Base-by-base conservation (phyloP, 1,140 invertebrate species). In the Cyphomyrmex costatus region DNA sequence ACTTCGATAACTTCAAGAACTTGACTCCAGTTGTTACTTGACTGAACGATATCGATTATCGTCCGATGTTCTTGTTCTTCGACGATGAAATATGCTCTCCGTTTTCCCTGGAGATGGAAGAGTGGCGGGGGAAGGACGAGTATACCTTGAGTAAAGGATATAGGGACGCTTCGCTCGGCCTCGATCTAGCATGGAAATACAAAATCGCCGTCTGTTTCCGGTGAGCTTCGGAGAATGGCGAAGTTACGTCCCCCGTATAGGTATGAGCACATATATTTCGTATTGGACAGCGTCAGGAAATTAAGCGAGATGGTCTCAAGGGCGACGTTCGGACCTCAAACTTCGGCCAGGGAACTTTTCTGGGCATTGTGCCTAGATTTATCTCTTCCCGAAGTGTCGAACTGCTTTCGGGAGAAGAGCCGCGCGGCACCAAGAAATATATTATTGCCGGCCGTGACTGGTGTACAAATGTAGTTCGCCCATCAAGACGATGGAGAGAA, bases 351-450 rank as follows among this genome's bases (percentile, higher is more conserved):
- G 63, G 70, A 87, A 87, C 70, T 87, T 89, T 90, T 85, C 56
- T 73, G 82, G 58, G 49, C 65, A 84, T 89, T 86, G 73, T 74
- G 74, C 60, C 70, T 60, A 60, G 79, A 90, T 89, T 89, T 89
- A 90, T 89, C 88, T 82, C 86, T 88, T 88, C 76, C 79, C 76
- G 42, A 86, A 88, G 82, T 86, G 86, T 89, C 88, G 88, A 89
- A 85, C 80, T 85, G 74, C 70, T 79, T 70, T 77, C 36, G 71
- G 60, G 76, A 66, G 83, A 49, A 66, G 83, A 68, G 56, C 66
- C 74, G 49, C 74, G 49, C 61, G 60, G 71, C 42, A 82, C 24
- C 30, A 51, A 71, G 78, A 89, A 90, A 90, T 90, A 84, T 89
- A 89, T 90, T 87, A 90, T 89, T 56, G 70, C 80, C 46, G 51